Evolutionary conservation across 2,113 vertebrate species (phyloP).

Genomic region (Tyto alba): DNA sequence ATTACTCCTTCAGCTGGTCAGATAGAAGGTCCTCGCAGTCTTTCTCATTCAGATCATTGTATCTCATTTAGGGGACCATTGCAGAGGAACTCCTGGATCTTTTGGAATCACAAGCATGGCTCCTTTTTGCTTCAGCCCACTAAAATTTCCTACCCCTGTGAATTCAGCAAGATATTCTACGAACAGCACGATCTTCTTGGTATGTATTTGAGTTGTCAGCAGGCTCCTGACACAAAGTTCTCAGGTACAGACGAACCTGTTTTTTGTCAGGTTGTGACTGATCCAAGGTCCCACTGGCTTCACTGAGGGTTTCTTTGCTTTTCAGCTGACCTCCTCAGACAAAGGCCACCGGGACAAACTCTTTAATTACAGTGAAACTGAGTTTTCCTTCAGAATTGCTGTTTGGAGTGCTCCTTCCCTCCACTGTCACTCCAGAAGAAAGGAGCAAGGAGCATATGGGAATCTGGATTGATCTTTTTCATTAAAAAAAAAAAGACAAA

Average conservation of each 20-base stretch:
- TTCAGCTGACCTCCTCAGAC: background rate
- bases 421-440: background rate
- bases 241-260: background rate
- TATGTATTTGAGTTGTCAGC: background rate
- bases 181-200: background rate
- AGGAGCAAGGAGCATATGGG: background rate
- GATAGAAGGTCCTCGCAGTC: background rate
- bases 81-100: background rate
- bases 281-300: background rate
- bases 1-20: background rate
- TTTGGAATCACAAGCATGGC: background rate
- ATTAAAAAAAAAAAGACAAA: background rate
- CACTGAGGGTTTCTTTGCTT: background rate
- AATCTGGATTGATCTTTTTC: background rate
- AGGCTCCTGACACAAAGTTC: background rate
- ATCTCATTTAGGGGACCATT: background rate
- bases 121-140: background rate
- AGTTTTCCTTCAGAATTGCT: conserved; percentile 16
- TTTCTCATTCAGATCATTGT: background rate
- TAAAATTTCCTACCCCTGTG: background rate
- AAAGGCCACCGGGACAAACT: background rate
- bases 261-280: background rate
- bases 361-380: background rate
- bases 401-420: background rate
- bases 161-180: background rate